Base-by-base conservation (phyloP, 2,888 invertebrate genomes). In the Portevinia maculata region DNA sequence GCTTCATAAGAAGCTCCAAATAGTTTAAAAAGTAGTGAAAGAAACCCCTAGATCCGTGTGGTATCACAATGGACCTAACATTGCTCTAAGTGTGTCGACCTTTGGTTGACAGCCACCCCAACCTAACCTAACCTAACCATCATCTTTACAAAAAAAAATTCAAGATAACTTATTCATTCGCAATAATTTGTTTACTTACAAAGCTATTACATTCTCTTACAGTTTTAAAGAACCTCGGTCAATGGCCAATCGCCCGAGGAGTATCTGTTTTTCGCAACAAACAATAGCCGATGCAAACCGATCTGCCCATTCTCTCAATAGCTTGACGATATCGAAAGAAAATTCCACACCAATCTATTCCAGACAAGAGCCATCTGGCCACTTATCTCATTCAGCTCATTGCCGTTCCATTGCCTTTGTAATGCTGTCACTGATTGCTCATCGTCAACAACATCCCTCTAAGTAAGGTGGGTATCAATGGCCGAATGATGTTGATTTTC, bases 401-500 rank as follows among this genome's bases (percentile, higher is more conserved):
- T 7, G 4, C 28, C 19, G 17, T 6, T 34, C 32, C 52, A 50
- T 71, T 32, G 69, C 37, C 28, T 32, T 69, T 70, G 69, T 59
- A 59, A 69, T 57, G 24, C 37, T 37, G 48, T 52, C 53, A 62
- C 28, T 62, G 71, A 71, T 60, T 60, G 62, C 62, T 62, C 44
- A 71, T 71, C 30, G 62, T 62, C 71, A 71, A 71, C 71, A 71
- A 28, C 24, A 52, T 48, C 50, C 52, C 60, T 32, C 37, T 50
- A 15, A 32, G 46, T 37, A 34, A 69, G 44, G n/a, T 30, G 8
- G 48, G 67, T 55, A 79, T 74, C 79, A 74, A 67, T 62, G 79
- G 24, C 79, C 79, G 74, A 62, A 62, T 79, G 67, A 79, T 79
- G 79, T 48, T 21, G 60, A 44, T 74, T 79, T 67, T 79, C 79